A percentile compares a stretch with the other conserved stretches of the same genome.
Evolutionary conservation across 1,140 invertebrate genomes (phyloP).

Genomic region (Bombus superbus): DNA sequence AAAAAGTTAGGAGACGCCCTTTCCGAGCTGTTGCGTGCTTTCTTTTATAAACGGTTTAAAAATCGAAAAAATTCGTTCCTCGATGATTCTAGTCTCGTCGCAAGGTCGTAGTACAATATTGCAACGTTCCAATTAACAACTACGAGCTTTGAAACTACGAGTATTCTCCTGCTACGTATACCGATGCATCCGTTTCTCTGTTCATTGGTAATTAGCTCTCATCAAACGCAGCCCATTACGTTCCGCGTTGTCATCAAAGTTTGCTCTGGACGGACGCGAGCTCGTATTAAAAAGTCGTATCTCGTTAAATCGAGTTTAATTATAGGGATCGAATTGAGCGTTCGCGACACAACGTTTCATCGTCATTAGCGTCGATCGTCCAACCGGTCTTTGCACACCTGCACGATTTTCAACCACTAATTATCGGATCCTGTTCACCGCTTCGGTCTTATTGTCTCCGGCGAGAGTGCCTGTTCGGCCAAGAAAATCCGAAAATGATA

Average conservation of each 20-base stretch:
- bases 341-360: conserved; percentile 11
- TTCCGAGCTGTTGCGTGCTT: background rate
- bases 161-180: background rate
- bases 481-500: background rate
- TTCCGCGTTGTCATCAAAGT: background rate
- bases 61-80: background rate
- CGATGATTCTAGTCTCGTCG: background rate
- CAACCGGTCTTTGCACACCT: background rate
- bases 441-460: background rate
- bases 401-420: conserved; percentile 21
- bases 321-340: conserved; percentile 24
- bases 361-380: conserved; percentile 19
- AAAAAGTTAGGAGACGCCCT: background rate
- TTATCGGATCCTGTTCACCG: conserved; percentile 12
- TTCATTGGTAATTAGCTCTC: conserved; percentile 13
- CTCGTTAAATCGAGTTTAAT: conserved; percentile 31
- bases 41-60: background rate
- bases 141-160: background rate
- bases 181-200: background rate
- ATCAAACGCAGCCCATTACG: background rate
- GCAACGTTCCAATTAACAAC: background rate
- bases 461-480: background rate
- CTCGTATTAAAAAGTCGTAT: conserved; percentile 19
- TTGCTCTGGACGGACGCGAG: background rate
- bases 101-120: background rate